Conservation (phyloP, 1,140 invertebrate species). For the Daktulosphaira vitifoliae region DNA sequence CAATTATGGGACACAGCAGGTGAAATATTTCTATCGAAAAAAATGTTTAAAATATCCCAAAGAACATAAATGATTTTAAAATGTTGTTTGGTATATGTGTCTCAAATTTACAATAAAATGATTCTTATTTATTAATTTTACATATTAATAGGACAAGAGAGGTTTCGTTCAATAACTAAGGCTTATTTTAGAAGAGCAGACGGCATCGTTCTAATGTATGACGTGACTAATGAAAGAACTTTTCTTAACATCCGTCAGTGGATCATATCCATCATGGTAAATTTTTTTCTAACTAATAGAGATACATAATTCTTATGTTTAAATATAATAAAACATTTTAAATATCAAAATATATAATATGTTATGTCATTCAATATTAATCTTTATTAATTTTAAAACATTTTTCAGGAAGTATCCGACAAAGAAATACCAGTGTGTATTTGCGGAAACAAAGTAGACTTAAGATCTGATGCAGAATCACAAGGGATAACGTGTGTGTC, state of each 20-base stretch:
- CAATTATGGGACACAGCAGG: constrained; percentile 60
- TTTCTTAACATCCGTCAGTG: constrained; percentile 57
- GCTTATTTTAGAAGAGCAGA: constrained; percentile 62
- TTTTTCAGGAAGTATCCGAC: constrained; percentile 35
- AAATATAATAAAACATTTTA: not conserved
- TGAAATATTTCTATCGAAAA: constrained; percentile 26
- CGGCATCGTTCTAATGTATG: constrained; percentile 59
- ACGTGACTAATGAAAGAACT: constrained; percentile 55
- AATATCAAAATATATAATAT: no score
- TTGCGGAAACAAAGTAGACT: constrained; percentile 38
- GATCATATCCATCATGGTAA: constrained; percentile 52
- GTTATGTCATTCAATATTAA: no score
- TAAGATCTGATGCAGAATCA: constrained; percentile 34
- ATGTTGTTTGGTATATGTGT: no score
- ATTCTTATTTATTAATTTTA: no score
- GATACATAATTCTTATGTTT: no score
- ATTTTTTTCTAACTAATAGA: no score
- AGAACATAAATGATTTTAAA: no score
- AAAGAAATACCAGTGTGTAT: constrained; percentile 37
- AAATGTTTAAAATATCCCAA: not conserved
- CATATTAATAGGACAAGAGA: constrained; percentile 47
- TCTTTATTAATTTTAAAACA: no score
- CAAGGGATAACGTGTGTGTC: constrained; percentile 36
- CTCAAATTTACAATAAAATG: no score
- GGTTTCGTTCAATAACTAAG: constrained; percentile 58